These are phyloP conservation scores for Bergia sp. DNA, from an alignment of 92 coral and sea anemone genomes.

Conservation along the genomic window DNA sequence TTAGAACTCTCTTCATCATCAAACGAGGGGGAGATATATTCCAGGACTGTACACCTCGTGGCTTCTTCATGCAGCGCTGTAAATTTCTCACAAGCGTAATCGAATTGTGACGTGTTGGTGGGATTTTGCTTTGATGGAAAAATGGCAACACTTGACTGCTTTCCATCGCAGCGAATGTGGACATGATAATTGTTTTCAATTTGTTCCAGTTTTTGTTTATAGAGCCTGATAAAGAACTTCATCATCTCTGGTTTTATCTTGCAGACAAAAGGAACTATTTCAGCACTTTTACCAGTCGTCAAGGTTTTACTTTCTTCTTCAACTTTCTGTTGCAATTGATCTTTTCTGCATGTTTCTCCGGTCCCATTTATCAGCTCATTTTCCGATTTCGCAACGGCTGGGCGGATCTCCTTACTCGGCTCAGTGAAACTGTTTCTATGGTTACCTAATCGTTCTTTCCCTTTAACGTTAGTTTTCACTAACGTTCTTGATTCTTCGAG, in stretches of 20 bases:
- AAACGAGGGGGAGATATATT: background rate
- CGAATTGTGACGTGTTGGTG: background rate
- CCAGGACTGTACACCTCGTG: background rate
- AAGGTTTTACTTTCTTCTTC: background rate
- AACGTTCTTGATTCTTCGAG: background rate
- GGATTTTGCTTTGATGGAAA: background rate
- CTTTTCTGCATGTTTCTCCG: background rate
- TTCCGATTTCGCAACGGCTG: background rate
- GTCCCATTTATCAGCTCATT: background rate
- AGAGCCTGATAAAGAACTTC: conserved; percentile 29
- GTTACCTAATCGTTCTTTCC: background rate
- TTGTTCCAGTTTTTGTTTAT: conserved; percentile 19
- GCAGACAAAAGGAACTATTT: background rate
- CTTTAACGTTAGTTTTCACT: background rate
- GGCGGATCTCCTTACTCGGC: background rate
- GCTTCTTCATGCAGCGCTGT: conserved; percentile 26
- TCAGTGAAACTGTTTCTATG: background rate
- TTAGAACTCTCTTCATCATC: background rate
- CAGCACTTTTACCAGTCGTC: background rate
- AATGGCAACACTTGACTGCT: conserved; percentile 1
- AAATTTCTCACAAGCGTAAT: conserved; percentile 22
- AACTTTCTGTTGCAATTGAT: background rate
- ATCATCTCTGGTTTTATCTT: conserved; percentile 31
- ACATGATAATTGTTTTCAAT: background rate
- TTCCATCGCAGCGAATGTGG: conserved; percentile 12